Evolutionary conservation across 2,113 vertebrate genomes (phyloP).

Genomic region (Bubo scandiacus): DNA sequence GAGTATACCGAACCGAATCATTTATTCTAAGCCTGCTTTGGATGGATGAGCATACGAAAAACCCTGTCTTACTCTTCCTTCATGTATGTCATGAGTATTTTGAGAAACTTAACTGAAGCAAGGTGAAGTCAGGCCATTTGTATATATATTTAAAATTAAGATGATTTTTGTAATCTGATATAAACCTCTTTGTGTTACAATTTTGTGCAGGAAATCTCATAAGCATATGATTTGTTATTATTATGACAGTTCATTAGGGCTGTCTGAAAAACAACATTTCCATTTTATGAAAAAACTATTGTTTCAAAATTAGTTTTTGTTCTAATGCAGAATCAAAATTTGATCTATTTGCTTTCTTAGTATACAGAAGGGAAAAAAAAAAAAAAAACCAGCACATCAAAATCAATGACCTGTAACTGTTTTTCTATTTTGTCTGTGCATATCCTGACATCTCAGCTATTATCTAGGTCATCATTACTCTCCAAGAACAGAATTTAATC

Average conservation of each 20-base stretch:
- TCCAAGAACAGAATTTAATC: background rate
- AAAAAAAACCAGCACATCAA: accelerated
- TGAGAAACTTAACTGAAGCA: background rate
- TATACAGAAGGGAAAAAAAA: background rate
- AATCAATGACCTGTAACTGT: background rate
- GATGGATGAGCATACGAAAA: background rate
- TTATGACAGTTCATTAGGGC: background rate
- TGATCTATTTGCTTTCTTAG: background rate
- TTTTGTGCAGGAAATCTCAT: background rate
- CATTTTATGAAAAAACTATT: background rate
- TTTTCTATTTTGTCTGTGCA: background rate
- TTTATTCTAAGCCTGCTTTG: background rate
- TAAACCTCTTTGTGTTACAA: background rate
- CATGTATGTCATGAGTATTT: background rate
- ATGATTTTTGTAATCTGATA: background rate
- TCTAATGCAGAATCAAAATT: background rate
- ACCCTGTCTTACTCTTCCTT: background rate
- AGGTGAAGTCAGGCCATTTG: background rate
- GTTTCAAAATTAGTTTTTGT: background rate
- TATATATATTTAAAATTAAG: background rate
- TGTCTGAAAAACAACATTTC: background rate
- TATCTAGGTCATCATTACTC: background rate
- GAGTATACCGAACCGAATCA: background rate
- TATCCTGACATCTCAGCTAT: background rate
- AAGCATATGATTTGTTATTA: background rate